Evolutionary conservation across 1,140 invertebrate species (phyloP).

Genomic region (Drosophila tani): DNA sequence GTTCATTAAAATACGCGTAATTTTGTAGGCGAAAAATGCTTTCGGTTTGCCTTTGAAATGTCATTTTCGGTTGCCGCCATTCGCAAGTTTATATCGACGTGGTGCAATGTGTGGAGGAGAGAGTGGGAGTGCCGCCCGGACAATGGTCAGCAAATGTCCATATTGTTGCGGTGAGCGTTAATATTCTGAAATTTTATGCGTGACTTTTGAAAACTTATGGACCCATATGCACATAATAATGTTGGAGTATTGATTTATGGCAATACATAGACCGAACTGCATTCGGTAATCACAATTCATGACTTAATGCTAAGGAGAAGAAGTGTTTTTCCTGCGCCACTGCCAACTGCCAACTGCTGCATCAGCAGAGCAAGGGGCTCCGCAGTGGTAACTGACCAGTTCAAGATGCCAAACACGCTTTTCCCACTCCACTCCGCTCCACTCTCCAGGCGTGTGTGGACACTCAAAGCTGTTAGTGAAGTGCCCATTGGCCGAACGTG

Average conservation of each 20-base stretch:
- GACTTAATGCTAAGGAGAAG: constrained; percentile 39
- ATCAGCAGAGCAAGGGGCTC: constrained; percentile 39
- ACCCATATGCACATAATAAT: constrained; percentile 18
- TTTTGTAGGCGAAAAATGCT: constrained; percentile 73
- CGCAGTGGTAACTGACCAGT: constrained; percentile 41
- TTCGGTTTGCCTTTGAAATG: constrained; percentile 71
- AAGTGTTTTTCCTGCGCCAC: constrained; percentile 14
- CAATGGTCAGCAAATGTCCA: constrained; percentile 28
- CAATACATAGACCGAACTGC: not conserved
- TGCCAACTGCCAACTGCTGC: constrained; percentile 29
- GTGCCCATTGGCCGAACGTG: constrained; percentile 39
- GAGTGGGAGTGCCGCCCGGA: not conserved
- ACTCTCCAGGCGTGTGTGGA: constrained; percentile 7
- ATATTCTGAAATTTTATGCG: constrained; percentile 32
- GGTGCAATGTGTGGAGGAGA: not conserved
- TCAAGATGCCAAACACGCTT: constrained; percentile 75
- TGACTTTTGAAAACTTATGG: constrained; percentile 3
- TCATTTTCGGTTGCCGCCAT: constrained; percentile 56
- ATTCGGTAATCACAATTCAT: constrained; percentile 6
- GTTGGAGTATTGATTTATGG: constrained; percentile 36
- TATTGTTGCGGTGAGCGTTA: constrained; percentile 34
- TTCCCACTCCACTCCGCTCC: constrained; percentile 11
- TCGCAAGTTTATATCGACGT: constrained; percentile 14
- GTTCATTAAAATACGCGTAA: constrained; percentile 73
- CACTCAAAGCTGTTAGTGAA: constrained; percentile 76